phyloP scores from a whole-genome alignment of 2,888 invertebrate species.

The Lissocephala sabroskyi region DNA sequence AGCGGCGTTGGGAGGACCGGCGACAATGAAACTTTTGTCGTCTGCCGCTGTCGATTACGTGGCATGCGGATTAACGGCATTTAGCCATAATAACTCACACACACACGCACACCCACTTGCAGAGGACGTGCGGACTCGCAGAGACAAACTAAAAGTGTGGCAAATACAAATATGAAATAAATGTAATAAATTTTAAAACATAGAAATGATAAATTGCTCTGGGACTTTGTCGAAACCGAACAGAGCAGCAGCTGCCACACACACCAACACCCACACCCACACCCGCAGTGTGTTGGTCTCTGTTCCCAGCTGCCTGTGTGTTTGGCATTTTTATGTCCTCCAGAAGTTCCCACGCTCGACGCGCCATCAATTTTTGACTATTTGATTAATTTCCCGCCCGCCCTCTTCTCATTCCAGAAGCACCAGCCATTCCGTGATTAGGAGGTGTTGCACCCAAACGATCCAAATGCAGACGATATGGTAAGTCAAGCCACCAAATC shows the following conservation, averaged over 20 bases:
- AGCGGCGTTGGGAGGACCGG: too few relatives aligned
- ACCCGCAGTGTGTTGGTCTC: constrained; percentile 3
- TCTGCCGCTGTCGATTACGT: too few relatives aligned
- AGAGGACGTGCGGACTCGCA: not conserved
- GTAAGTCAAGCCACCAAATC: too few relatives aligned
- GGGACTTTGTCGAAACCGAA: constrained; percentile 50
- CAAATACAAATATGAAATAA: constrained; percentile 51
- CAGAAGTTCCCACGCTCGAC: too few relatives aligned
- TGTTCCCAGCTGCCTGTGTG: constrained; percentile 26
- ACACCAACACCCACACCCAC: too few relatives aligned
- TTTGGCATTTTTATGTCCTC: constrained; percentile 42
- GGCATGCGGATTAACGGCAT: too few relatives aligned
- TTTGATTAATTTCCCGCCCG: too few relatives aligned
- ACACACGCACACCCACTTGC: constrained; percentile 28
- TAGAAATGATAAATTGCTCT: constrained; percentile 64
- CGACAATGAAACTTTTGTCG: too few relatives aligned
- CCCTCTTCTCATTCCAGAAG: constrained; percentile 58
- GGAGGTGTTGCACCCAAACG: constrained; percentile 73
- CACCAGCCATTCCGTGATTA: constrained; percentile 67
- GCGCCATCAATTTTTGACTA: too few relatives aligned
- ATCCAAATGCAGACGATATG: constrained; percentile 73
- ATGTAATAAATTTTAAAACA: constrained; percentile 64
- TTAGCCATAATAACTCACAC: not conserved
- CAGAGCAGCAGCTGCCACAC: too few relatives aligned
- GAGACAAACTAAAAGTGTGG: constrained; percentile 34